Evolutionary conservation across 2,113 vertebrate genomes (phyloP).

Genomic region (Phasianus colchicus): DNA sequence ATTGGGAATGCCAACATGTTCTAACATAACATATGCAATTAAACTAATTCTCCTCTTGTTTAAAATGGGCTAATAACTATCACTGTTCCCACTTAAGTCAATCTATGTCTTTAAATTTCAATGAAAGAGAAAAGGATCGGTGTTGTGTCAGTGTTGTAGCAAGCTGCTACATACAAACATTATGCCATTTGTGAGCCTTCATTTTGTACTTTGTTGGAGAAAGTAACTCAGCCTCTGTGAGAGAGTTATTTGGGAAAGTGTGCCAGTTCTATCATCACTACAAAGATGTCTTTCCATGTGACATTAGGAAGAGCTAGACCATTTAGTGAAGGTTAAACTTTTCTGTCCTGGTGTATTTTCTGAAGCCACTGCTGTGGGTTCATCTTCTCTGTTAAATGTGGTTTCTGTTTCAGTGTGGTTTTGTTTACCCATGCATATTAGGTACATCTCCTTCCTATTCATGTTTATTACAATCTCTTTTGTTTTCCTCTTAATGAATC

Average conservation of each 20-base stretch:
- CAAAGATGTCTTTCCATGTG: background rate
- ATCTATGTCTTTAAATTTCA: background rate
- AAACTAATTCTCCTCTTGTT: slow-evolving; percentile 17
- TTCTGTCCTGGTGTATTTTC: slow-evolving; percentile 9
- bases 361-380: slow-evolving; percentile 15
- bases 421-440: background rate
- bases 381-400: background rate
- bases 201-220: background rate
- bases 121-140: background rate
- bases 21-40: slow-evolving; percentile 2
- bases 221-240: background rate
- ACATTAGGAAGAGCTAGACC: background rate
- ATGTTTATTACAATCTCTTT: background rate
- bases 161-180: background rate
- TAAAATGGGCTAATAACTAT: background rate
- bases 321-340: background rate
- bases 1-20: background rate
- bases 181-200: background rate
- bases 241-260: background rate
- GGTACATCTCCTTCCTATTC: background rate
- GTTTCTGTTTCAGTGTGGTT: slow-evolving; percentile 37
- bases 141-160: background rate
- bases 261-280: background rate
- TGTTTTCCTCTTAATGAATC: background rate
- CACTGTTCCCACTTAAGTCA: background rate